Percentiles rank a stretch among this genome's conserved stretches.
Conservation (phyloP, 2,888 invertebrate genomes). For the Rhyacophila evoluta region DNA sequence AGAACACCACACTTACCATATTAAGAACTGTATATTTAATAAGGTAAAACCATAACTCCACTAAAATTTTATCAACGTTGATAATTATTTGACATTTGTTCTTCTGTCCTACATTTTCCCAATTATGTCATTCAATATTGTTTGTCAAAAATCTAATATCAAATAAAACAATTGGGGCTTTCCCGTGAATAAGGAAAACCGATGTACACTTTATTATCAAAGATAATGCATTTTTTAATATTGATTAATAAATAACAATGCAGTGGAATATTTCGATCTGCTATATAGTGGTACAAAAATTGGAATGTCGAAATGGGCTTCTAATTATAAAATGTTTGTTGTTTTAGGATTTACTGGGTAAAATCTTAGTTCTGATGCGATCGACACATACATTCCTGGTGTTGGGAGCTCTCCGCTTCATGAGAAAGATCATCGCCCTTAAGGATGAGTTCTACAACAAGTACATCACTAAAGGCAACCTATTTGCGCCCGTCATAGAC, state of each 20-base stretch:
- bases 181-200: too few relatives aligned
- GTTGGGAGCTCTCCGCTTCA: conserved; percentile 94
- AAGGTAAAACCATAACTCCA: conserved; percentile 67
- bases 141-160: too few relatives aligned
- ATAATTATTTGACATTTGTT: too few relatives aligned
- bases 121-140: too few relatives aligned
- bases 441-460: conserved; percentile 99
- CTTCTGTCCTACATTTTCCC: too few relatives aligned
- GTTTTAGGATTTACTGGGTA: conserved; percentile 85
- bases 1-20: conserved; percentile 99
- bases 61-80: too few relatives aligned
- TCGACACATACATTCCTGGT: conserved; percentile 98
- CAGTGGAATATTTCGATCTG: background rate
- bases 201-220: too few relatives aligned
- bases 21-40: conserved; percentile 97
- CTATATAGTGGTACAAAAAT: too few relatives aligned
- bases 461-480: conserved; percentile 93
- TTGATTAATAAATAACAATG: too few relatives aligned
- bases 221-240: too few relatives aligned
- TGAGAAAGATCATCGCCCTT: conserved; percentile 95
- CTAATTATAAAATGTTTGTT: background rate
- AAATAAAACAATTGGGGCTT: too few relatives aligned
- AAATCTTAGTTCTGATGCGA: conserved; percentile 96
- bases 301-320: too few relatives aligned
- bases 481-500: conserved; percentile 96